A percentile compares a stretch with the other conserved stretches of the same genome.
phyloP scores from a whole-genome alignment of 2,113 vertebrate genomes.

The Camelus dromedarius region DNA sequence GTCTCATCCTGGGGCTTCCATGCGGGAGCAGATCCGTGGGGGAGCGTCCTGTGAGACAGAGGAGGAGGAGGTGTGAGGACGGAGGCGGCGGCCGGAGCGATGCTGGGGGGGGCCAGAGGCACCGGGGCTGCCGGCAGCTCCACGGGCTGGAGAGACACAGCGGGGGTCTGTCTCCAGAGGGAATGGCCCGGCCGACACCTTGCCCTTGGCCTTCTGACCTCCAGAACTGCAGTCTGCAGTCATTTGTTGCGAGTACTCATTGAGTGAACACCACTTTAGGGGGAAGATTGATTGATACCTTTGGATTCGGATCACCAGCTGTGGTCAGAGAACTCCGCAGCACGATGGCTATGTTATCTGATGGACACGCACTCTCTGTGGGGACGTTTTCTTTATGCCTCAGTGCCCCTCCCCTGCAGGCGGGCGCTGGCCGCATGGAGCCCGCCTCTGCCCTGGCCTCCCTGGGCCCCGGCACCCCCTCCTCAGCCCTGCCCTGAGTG shows the following conservation, averaged over 20 bases:
- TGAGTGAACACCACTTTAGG: fast-evolving
- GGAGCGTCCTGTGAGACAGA: neutral
- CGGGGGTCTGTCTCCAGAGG: fast-evolving
- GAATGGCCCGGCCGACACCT: fast-evolving
- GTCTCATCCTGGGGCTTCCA: neutral
- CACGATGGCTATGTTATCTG: neutral
- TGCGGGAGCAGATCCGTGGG: fast-evolving
- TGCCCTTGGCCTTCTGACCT: neutral
- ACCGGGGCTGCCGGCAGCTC: fast-evolving
- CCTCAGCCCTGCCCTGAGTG: fast-evolving
- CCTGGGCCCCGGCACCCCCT: fast-evolving
- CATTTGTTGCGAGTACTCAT: too few relatives aligned
- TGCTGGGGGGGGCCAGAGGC: fast-evolving
- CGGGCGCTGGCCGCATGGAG: neutral
- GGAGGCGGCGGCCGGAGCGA: fast-evolving
- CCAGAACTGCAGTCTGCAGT: neutral
- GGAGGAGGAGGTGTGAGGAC: too few relatives aligned
- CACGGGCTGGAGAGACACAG: fast-evolving
- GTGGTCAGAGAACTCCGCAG: fast-evolving
- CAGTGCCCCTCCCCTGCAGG: too few relatives aligned
- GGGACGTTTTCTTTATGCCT: neutral
- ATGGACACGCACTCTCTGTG: neutral
- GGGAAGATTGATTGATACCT: fast-evolving
- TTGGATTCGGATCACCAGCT: fast-evolving
- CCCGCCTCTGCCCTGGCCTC: fast-evolving